phyloP scores from a whole-genome alignment of 2,888 invertebrate species.

The Limulus polyphemus region DNA sequence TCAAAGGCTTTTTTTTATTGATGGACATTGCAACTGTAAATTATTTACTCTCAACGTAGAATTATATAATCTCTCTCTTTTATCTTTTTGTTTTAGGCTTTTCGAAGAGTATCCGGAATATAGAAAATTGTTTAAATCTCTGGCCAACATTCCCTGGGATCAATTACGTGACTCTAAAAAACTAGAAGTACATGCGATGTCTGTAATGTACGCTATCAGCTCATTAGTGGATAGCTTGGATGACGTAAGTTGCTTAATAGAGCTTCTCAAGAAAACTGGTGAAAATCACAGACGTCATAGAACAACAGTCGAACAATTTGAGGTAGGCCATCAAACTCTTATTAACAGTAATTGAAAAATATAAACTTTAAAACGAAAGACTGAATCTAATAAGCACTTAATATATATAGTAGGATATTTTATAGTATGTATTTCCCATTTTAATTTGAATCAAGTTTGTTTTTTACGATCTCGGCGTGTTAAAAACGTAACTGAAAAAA shows the following conservation, averaged over 20 bases:
- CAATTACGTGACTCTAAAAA: slow-evolving; percentile 31
- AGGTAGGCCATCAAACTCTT: slow-evolving; percentile 6
- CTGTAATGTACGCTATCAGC: slow-evolving; percentile 41
- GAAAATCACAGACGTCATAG: slow-evolving; percentile 34
- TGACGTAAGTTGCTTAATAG: slow-evolving; percentile 40
- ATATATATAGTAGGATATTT: too few relatives aligned
- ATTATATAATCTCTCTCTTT: background rate
- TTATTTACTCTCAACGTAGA: too few relatives aligned
- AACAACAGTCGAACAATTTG: slow-evolving; percentile 13
- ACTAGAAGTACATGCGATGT: slow-evolving; percentile 40
- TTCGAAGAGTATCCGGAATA: slow-evolving; percentile 43
- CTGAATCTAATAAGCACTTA: too few relatives aligned
- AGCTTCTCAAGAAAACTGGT: slow-evolving; percentile 42
- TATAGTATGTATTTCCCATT: too few relatives aligned
- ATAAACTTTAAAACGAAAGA: too few relatives aligned
- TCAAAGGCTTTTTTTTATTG: too few relatives aligned
- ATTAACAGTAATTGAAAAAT: too few relatives aligned
- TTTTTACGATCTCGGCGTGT: too few relatives aligned
- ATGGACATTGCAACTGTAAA: too few relatives aligned
- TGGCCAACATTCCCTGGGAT: slow-evolving; percentile 40
- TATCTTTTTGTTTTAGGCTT: slow-evolving; percentile 36
- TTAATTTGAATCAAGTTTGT: too few relatives aligned
- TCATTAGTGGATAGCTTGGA: slow-evolving; percentile 43
- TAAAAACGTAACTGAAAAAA: too few relatives aligned
- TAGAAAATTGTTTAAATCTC: slow-evolving; percentile 40